Base-by-base conservation (phyloP, 2,888 invertebrate species). In the Polylopha cassiicola region DNA sequence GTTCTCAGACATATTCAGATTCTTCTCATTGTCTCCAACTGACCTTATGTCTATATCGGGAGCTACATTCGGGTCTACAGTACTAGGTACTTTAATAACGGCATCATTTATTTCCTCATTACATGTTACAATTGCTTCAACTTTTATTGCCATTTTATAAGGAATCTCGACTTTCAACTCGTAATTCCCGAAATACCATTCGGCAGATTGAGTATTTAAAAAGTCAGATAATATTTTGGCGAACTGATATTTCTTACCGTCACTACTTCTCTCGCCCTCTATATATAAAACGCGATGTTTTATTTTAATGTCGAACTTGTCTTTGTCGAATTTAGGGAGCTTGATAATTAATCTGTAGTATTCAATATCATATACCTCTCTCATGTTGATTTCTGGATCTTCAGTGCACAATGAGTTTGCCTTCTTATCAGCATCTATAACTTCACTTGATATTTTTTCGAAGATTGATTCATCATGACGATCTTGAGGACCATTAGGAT, bases 231-330 rank as follows among this genome's bases (percentile, higher is more conserved):
- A 15, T 18, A 39, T 23, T 6, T 33, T 39, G 13, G 34, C 11
- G 8, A 18, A 28, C 3, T 29, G 28, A 8, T 34, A 39, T 18
- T 28, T 28, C 11, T 28, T 34, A 6, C 14, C 13, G 0, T 23
- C 39, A 3, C 5, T 11, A 9, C 14, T 4, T 17, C 22, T 33
- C 9, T 23, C 18, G 8, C 33, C 33, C 15, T 39, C 24, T 2
- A 39, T 36, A 7, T 23, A 44, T 7, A 44, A 11, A 11, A 27
- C 33, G 13, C 41, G 26, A 26, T 36, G 42, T 14, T 42, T 37
- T 10, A 26, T 37, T 22, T 42, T 42, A 6, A 42, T 37, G 21
- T 37, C 27, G n/a, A 39, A 29, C 9, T n/a, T 9, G 11, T 28
- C 34, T 15, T 29, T 28, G 15, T 34, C 29, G 11, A 23, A 39